A percentile compares a stretch with the other conserved stretches of the same genome.
These are phyloP conservation scores for Drosophila mettleri DNA, from an alignment of 2,888 invertebrate genomes.

Conservation along the genomic window DNA sequence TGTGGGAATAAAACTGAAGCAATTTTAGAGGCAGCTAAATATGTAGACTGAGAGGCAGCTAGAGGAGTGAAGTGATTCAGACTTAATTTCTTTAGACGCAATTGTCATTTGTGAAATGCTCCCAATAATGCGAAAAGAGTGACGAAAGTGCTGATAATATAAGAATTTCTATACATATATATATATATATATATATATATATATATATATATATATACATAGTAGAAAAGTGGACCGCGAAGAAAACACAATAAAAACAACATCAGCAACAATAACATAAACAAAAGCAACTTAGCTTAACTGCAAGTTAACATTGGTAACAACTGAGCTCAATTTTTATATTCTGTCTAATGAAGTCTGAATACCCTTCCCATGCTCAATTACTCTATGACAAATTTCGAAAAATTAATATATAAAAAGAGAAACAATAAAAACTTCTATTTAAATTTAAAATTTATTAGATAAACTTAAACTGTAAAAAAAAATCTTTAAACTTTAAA, in stretches of 20 bases:
- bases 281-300: slow-evolving; percentile 13
- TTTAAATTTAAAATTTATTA: background rate
- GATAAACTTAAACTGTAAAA: too few relatives aligned
- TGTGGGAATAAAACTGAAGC: background rate
- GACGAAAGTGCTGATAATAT: slow-evolving; percentile 67
- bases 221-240: slow-evolving; percentile 27
- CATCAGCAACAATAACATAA: slow-evolving; percentile 6
- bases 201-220: background rate
- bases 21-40: background rate
- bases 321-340: background rate
- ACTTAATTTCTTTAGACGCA: slow-evolving; percentile 10
- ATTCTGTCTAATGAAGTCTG: too few relatives aligned
- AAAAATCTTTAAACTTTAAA: too few relatives aligned
- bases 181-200: background rate
- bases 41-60: background rate
- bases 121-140: slow-evolving; percentile 67
- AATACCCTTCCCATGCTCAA: background rate
- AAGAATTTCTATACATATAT: slow-evolving; percentile 32
- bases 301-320: slow-evolving; percentile 16
- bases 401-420: background rate
- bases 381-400: background rate
- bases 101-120: slow-evolving; percentile 64
- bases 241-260: slow-evolving; percentile 35
- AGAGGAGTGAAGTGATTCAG: background rate
- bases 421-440: too few relatives aligned